Conservation (phyloP, 2,113 vertebrate species). For the Chiloscyllium plagiosum region DNA sequence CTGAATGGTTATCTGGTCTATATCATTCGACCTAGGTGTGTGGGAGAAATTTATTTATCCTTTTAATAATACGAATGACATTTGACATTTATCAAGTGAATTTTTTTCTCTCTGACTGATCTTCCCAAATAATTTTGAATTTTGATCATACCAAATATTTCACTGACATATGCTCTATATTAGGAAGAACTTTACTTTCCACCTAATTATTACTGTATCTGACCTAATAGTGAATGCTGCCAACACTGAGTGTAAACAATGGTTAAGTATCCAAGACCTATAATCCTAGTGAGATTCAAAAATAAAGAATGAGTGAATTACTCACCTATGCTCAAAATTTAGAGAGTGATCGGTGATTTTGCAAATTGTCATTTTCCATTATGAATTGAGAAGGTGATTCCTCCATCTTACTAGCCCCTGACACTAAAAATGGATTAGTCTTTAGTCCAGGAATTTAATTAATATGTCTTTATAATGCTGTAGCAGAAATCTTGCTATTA, state of each 20-base stretch:
- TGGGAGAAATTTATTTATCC: background rate
- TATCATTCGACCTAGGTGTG: too few relatives aligned
- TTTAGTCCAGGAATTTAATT: background rate
- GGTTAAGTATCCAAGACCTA: background rate
- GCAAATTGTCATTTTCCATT: background rate
- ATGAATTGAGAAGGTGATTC: background rate
- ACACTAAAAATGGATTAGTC: background rate
- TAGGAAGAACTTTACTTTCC: background rate
- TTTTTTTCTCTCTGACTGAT: background rate
- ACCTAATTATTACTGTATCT: background rate
- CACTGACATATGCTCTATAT: background rate
- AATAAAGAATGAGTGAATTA: background rate
- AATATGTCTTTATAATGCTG: background rate
- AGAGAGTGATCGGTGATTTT: background rate
- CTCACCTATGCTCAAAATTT: background rate
- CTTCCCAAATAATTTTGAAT: background rate
- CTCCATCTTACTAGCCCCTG: background rate
- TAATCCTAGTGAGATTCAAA: background rate
- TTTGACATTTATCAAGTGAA: background rate
- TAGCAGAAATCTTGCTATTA: background rate
- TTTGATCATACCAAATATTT: background rate
- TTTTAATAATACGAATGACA: background rate
- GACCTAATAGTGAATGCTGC: background rate
- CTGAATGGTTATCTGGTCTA: background rate
- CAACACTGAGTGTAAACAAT: background rate